Percentiles rank a stretch among this genome's conserved stretches.
phyloP scores from a whole-genome alignment of 35 echinoderm and acorn worm species.

The Ophiothrix spiculata region DNA sequence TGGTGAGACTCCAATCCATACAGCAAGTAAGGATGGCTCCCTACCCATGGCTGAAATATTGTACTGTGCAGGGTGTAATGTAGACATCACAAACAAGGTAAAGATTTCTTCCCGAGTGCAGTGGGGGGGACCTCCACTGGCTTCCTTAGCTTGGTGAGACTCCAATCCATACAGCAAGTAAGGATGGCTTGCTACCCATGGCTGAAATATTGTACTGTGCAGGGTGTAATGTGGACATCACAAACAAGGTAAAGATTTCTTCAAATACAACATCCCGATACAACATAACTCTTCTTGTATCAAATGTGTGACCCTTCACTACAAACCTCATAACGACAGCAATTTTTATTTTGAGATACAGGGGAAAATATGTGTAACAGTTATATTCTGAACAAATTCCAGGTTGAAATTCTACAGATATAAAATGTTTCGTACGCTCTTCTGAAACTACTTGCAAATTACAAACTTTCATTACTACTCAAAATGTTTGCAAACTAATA shows the following conservation, averaged over 20 bases:
- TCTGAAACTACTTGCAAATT: too few relatives aligned
- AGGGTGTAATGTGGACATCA: constrained; percentile 67
- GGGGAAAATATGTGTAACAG: too few relatives aligned
- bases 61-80: constrained; percentile 62
- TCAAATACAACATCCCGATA: too few relatives aligned
- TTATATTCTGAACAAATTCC: too few relatives aligned
- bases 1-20: constrained; percentile 87
- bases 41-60: constrained; percentile 58
- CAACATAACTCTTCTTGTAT: too few relatives aligned
- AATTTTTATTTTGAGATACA: too few relatives aligned
- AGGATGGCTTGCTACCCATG: constrained; percentile 68
- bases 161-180: constrained; percentile 79
- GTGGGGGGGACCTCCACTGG: background rate
- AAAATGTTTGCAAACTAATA: too few relatives aligned
- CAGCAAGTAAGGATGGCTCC: constrained; percentile 84
- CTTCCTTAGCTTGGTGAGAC: constrained; percentile 76
- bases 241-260: constrained; percentile 89
- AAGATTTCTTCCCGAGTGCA: background rate
- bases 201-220: constrained; percentile 62
- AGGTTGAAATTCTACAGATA: too few relatives aligned
- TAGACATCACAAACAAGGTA: constrained; percentile 81
- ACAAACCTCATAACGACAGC: too few relatives aligned
- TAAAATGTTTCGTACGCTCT: too few relatives aligned
- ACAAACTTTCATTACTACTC: too few relatives aligned
- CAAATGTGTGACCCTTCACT: too few relatives aligned